Evolutionary conservation across 2,113 vertebrate genomes (phyloP).

Genomic region (Pelobates fuscus): DNA sequence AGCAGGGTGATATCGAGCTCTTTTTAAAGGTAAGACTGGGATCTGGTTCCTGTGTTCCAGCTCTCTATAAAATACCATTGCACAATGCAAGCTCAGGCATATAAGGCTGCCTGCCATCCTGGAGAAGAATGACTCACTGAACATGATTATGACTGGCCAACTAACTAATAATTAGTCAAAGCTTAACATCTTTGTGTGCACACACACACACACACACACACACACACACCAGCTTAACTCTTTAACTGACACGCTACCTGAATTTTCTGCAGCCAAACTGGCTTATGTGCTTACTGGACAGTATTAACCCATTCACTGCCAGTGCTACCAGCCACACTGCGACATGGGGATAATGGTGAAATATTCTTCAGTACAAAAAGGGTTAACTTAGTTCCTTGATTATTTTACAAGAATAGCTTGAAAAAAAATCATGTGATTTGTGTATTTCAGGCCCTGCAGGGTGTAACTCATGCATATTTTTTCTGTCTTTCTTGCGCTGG

Average conservation of each 20-base stretch:
- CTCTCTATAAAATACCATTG: neutral
- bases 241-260: neutral
- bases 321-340: too few species aligned
- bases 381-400: too few species aligned
- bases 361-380: too few species aligned
- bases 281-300: neutral
- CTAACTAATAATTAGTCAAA: slow-evolving; percentile 15
- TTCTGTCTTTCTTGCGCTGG: neutral
- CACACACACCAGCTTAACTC: neutral
- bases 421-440: too few species aligned
- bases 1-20: too few species aligned
- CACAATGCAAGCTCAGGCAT: neutral
- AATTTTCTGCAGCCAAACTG: neutral
- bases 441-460: neutral
- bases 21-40: too few species aligned
- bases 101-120: neutral
- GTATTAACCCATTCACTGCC: neutral
- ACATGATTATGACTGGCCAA: slow-evolving; percentile 15
- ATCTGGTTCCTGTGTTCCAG: neutral
- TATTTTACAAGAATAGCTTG: too few species aligned
- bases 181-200: neutral
- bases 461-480: neutral
- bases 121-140: neutral
- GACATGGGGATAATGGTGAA: too few species aligned
- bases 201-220: too few species aligned